Percentiles rank a stretch among this genome's conserved stretches.
Evolutionary conservation across 2,113 vertebrate species (phyloP).

Genomic region (Sclerurus mexicanus): DNA sequence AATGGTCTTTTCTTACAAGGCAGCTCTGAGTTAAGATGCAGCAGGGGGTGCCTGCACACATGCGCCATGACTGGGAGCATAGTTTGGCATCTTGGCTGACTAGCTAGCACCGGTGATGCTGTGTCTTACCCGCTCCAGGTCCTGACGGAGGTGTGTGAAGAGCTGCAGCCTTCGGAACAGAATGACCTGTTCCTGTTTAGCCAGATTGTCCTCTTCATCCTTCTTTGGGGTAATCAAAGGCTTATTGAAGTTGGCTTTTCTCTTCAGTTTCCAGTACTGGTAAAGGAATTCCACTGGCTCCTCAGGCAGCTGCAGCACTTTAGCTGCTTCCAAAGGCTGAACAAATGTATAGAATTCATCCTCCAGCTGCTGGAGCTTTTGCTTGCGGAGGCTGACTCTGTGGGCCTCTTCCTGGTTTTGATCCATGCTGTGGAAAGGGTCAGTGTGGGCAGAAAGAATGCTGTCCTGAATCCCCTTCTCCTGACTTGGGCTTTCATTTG

Average conservation of each 20-base stretch:
- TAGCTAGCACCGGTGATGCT: not conserved
- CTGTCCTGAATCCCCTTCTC: constrained; percentile 52
- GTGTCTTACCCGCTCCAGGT: constrained; percentile 90
- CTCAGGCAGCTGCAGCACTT: constrained; percentile 76
- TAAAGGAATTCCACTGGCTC: constrained; percentile 89
- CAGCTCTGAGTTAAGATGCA: not conserved
- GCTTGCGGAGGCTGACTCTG: constrained; percentile 85
- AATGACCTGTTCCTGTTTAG: constrained; percentile 92
- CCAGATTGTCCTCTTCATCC: constrained; percentile 96
- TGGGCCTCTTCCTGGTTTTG: constrained; percentile 83
- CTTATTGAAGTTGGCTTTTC: constrained; percentile 93
- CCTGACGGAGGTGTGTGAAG: constrained; percentile 95
- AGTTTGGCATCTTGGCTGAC: not conserved
- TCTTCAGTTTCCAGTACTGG: constrained; percentile 98
- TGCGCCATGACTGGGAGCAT: accelerated
- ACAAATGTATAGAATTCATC: constrained; percentile 93
- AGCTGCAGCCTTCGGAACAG: constrained; percentile 91
- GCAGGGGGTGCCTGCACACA: accelerated
- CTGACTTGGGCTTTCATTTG: constrained; percentile 53
- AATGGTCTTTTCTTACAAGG: not conserved
- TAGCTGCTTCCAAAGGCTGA: constrained; percentile 81
- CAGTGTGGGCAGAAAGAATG: constrained; percentile 24
- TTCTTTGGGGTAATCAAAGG: constrained; percentile 94
- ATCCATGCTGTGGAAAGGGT: constrained; percentile 69
- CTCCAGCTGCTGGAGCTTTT: constrained; percentile 93